Conservation (phyloP, 2,888 invertebrate species). For the Bruchidius siliquastri region DNA sequence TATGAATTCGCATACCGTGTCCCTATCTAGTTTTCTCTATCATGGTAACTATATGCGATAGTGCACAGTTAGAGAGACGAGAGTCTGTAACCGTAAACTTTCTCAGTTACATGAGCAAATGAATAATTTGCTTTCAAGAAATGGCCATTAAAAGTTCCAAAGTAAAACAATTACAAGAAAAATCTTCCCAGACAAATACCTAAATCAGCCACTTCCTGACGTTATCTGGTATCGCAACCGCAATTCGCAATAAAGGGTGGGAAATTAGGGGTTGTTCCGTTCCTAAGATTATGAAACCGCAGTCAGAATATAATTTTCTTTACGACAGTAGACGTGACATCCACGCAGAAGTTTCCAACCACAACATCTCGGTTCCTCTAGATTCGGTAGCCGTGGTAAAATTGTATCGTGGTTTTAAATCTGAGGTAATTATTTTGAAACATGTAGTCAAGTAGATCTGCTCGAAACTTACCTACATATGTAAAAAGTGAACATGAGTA, state of each 20-base stretch:
- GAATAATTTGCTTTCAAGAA: neutral
- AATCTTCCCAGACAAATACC: neutral
- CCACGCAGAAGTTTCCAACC: neutral
- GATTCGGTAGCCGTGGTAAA: neutral
- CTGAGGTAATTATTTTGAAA: too few species aligned
- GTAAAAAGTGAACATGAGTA: too few species aligned
- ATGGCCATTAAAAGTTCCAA: neutral
- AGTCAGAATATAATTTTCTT: neutral
- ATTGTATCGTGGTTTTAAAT: neutral
- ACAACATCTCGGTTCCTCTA: neutral
- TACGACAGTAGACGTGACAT: neutral
- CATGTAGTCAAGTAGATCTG: too few species aligned
- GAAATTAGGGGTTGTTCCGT: neutral
- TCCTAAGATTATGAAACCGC: neutral
- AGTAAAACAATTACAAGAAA: neutral
- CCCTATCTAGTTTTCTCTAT: neutral
- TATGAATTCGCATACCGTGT: neutral
- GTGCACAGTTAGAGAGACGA: neutral
- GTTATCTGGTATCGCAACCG: neutral
- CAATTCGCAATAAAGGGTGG: neutral
- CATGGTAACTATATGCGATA: neutral
- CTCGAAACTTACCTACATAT: too few species aligned
- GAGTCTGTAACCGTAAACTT: neutral
- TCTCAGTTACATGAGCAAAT: neutral
- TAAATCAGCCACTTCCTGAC: neutral